Evolutionary conservation across 37 sponge, comb jelly and placozoan genomes (phyloP).

Genomic region (Cliona cf. orientalis): DNA sequence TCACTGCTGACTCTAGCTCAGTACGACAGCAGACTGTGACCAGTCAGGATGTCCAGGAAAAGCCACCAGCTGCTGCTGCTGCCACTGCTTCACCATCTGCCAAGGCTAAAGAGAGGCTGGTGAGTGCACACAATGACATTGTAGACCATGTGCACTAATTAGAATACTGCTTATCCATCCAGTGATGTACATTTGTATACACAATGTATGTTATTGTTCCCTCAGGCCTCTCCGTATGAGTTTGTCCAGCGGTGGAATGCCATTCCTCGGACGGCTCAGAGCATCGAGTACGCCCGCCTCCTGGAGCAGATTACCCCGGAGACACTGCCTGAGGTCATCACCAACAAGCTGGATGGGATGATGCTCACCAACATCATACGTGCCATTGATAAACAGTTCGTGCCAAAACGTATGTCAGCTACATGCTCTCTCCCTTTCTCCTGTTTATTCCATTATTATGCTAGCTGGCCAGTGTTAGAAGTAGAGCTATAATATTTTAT

Average conservation of each 20-base stretch:
- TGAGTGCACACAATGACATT: neutral
- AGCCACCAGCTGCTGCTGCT: too few species aligned
- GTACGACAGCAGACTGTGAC: too few species aligned
- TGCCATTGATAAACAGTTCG: slow-evolving; percentile 47
- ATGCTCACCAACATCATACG: slow-evolving; percentile 56
- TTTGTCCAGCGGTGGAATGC: slow-evolving; percentile 73
- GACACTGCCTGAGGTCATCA: slow-evolving; percentile 58
- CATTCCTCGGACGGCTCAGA: slow-evolving; percentile 31
- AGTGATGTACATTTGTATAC: neutral
- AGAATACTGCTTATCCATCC: neutral
- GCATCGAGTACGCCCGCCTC: slow-evolving; percentile 48
- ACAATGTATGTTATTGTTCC: neutral
- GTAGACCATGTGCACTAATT: neutral
- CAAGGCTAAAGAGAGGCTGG: too few species aligned
- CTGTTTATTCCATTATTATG: neutral
- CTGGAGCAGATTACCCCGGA: slow-evolving; percentile 54
- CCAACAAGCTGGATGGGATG: slow-evolving; percentile 70
- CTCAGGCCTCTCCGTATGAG: slow-evolving; percentile 40
- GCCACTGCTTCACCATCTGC: too few species aligned
- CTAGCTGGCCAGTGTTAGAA: neutral
- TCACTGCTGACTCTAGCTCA: too few species aligned
- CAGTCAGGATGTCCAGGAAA: too few species aligned
- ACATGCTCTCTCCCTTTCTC: neutral
- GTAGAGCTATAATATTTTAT: too few species aligned
- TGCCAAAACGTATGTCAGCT: slow-evolving; percentile 33